A percentile compares a stretch with the other conserved stretches of the same genome.
phyloP scores from a whole-genome alignment of 2,888 invertebrate species.

The Cerceris rybyensis region DNA sequence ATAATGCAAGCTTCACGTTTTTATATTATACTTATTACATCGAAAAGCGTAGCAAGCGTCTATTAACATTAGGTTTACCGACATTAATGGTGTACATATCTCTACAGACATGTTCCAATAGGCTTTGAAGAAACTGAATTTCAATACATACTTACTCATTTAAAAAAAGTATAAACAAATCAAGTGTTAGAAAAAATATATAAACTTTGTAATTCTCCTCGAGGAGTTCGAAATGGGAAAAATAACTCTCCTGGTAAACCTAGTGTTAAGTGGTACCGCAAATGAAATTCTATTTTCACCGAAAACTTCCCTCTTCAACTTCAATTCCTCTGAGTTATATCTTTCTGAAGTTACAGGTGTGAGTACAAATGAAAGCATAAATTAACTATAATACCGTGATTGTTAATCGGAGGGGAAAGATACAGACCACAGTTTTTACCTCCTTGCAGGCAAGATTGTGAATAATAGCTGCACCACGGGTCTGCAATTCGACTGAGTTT shows the following conservation, averaged over 20 bases:
- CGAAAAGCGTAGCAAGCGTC: conserved; percentile 28
- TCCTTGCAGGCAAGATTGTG: conserved; percentile 97
- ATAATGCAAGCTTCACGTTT: conserved; percentile 19
- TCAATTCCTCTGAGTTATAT: background rate
- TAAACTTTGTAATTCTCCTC: no score
- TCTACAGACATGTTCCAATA: no score
- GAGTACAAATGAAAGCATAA: conserved; percentile 30
- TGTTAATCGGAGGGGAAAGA: conserved; percentile 78
- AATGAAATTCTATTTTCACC: background rate
- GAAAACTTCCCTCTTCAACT: background rate
- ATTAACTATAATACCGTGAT: conserved; percentile 16
- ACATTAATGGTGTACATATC: no score
- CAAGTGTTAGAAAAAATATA: no score
- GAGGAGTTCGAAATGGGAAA: no score
- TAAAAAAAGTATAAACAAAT: no score
- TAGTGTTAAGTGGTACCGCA: no score
- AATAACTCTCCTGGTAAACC: no score
- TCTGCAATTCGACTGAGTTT: conserved; percentile 88
- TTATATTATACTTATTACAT: conserved; percentile 1
- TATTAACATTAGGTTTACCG: conserved; percentile 7
- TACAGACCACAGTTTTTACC: conserved; percentile 98
- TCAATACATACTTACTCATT: no score
- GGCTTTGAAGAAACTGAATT: no score
- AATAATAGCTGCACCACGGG: conserved; percentile 92
- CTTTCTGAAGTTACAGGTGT: background rate